Base-by-base conservation (phyloP, 2,113 vertebrate species). In the Danionella cerebrum region DNA sequence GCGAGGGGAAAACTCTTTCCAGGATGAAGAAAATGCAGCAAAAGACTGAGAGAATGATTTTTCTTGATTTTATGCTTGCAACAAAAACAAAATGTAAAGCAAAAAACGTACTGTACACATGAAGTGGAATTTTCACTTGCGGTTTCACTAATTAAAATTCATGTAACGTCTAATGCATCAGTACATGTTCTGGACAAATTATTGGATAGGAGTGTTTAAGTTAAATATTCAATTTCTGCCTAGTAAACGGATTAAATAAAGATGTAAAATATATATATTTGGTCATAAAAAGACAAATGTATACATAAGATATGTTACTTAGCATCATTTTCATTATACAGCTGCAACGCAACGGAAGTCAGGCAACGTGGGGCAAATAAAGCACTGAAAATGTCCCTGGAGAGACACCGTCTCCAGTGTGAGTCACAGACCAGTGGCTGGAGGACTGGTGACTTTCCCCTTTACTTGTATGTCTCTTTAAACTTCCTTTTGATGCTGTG, bases 351-450 rank as follows among this genome's bases (percentile, higher is more conserved):
- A 39, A 58, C 25, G 5, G 19, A 44, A 60, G 14, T 45, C 39
- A 57, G 53, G 33, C 53, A 57, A 57, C 6, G 4, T 1, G 6
- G 38, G 19, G 19, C 11, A 35, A 16, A 7, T 62, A 47, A 62
- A 62, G 42, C 27, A 38, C 55, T 19, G 24, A 22, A 41, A 48
- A 22, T 6, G 74, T 80, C 74, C 83, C 70, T 79, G 78, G 74
- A 81, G 75, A 16, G 29, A 45, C 27, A 55, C 67, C 65, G 52
- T 62, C 57, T 48, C 51, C 70, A 78, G 80, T 38, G 74, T 77
- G 78, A 82, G 70, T 77, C 52, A 78, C 73, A 62, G 51, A 82
- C 81, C 78, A 79, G 82, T 76, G 77, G 81, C 77, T 82, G 13
- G 67, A 22, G 78, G 74, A 68, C 77, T 78, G 76, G 75, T 65